Evolutionary conservation across 2,888 invertebrate species (phyloP).

Genomic region (Tachina grossa): DNA sequence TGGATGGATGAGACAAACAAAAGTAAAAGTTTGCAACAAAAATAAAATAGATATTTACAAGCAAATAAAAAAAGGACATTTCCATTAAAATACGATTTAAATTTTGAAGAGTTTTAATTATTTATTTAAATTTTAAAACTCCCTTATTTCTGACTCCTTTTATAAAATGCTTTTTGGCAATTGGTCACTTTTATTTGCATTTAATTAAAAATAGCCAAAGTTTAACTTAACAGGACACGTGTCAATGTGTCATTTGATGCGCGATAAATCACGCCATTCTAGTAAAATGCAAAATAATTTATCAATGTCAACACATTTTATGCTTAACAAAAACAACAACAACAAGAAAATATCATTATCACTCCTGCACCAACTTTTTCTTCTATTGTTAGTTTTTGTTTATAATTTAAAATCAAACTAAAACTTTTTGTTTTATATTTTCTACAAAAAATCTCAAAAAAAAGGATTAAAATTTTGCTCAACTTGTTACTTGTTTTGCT

Average conservation of each 20-base stretch:
- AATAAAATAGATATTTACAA: slow-evolving; percentile 1
- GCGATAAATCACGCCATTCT: slow-evolving; percentile 81
- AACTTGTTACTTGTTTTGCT: slow-evolving; percentile 14
- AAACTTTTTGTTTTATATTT: slow-evolving; percentile 49
- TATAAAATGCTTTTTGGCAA: slow-evolving; percentile 70
- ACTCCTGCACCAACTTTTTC: slow-evolving; percentile 11
- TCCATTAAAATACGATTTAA: slow-evolving; percentile 31
- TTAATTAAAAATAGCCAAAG: slow-evolving; percentile 80
- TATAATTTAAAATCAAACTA: slow-evolving; percentile 54
- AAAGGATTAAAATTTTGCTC: slow-evolving; percentile 78
- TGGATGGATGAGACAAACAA: slow-evolving; percentile 24
- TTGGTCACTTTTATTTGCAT: slow-evolving; percentile 82
- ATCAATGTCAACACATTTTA: slow-evolving; percentile 80
- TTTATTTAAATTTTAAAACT: slow-evolving; percentile 50
- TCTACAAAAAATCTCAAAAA: slow-evolving; percentile 47
- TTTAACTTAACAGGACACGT: slow-evolving; percentile 76
- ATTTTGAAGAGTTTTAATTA: slow-evolving; percentile 46
- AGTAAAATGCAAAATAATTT: slow-evolving; percentile 80
- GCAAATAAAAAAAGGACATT: slow-evolving; percentile 22
- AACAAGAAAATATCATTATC: slow-evolving; percentile 59
- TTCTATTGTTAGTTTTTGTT: slow-evolving; percentile 13
- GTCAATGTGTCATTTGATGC: slow-evolving; percentile 78
- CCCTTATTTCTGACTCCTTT: slow-evolving; percentile 40
- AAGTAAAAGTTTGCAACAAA: slow-evolving; percentile 29
- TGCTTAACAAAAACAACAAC: slow-evolving; percentile 48